Percentiles rank a stretch among this genome's conserved stretches.
These are phyloP conservation scores for Hycleus phaleratus DNA, from an alignment of 1,140 invertebrate species.

Conservation along the genomic window DNA sequence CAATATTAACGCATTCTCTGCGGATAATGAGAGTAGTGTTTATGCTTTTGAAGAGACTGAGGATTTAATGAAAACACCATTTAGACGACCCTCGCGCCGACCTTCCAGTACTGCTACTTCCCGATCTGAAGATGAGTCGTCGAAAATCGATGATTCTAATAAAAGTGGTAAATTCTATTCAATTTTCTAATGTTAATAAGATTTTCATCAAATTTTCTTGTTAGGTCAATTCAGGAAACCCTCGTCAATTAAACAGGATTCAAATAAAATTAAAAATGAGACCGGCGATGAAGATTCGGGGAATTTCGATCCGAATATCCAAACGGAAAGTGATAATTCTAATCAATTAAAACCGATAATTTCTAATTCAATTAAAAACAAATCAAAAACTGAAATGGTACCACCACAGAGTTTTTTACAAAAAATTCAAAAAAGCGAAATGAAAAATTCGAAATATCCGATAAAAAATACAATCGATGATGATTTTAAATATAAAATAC, in stretches of 20 bases:
- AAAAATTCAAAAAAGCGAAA: constrained; percentile 26
- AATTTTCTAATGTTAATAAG: too few species aligned
- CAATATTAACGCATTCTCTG: constrained; percentile 56
- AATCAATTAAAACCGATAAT: constrained; percentile 55
- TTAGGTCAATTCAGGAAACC: constrained; percentile 25
- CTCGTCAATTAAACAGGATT: constrained; percentile 11
- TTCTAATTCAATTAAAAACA: constrained; percentile 29
- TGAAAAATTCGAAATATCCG: constrained; percentile 4
- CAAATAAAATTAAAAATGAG: constrained; percentile 8
- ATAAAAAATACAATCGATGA: constrained; percentile 15
- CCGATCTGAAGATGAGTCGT: constrained; percentile 38
- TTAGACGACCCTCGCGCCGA: constrained; percentile 45
- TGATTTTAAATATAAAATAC: constrained; percentile 38
- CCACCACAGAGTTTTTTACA: constrained; percentile 51
- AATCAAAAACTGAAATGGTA: constrained; percentile 39
- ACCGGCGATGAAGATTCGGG: constrained; percentile 24
- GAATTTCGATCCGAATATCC: constrained; percentile 37
- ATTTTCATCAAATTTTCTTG: too few species aligned
- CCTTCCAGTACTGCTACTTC: constrained; percentile 42
- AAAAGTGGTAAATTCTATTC: constrained; percentile 8
- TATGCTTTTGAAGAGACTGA: constrained; percentile 64
- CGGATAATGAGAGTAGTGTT: constrained; percentile 61
- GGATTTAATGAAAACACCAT: constrained; percentile 47
- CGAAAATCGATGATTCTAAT: constrained; percentile 34
- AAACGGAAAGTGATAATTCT: constrained; percentile 53